Percentiles rank a stretch among this genome's conserved stretches.
phyloP scores from a whole-genome alignment of 2,888 invertebrate species.

The Argynnis bischoffii region DNA sequence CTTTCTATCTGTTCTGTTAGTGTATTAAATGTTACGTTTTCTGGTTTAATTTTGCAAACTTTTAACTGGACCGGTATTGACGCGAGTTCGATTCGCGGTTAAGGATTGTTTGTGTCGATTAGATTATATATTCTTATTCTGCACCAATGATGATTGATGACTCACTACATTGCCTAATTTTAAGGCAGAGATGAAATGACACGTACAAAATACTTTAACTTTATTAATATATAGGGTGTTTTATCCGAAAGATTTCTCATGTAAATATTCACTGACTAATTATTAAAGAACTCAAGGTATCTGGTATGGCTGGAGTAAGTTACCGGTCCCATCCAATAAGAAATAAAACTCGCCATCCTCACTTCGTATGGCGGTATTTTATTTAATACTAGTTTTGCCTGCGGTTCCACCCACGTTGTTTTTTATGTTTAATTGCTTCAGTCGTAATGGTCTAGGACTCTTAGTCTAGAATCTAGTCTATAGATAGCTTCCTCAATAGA shows the following conservation, averaged over 20 bases:
- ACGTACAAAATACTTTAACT: too few species aligned
- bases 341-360: constrained; percentile 13
- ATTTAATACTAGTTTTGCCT: too few species aligned
- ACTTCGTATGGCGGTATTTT: too few species aligned
- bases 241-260: neutral
- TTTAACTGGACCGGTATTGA: neutral
- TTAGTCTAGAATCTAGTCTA: too few species aligned
- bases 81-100: neutral
- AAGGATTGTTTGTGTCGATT: too few species aligned
- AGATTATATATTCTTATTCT: too few species aligned
- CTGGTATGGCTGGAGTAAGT: constrained; percentile 16
- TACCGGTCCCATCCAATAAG: constrained; percentile 19
- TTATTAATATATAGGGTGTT: neutral
- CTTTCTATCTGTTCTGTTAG: constrained; percentile 36
- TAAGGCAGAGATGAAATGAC: too few species aligned
- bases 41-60: constrained; percentile 15
- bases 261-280: constrained; percentile 15
- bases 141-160: too few species aligned
- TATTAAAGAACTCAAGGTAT: constrained; percentile 17
- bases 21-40: constrained; percentile 27
- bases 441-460: too few species aligned
- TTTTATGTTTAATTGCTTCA: too few species aligned
- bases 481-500: neutral
- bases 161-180: too few species aligned
- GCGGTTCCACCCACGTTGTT: too few species aligned